A percentile compares a stretch with the other conserved stretches of the same genome.
These are phyloP conservation scores for Ophonus ardosiacus DNA, from an alignment of 2,888 invertebrate genomes.

Conservation along the genomic window DNA sequence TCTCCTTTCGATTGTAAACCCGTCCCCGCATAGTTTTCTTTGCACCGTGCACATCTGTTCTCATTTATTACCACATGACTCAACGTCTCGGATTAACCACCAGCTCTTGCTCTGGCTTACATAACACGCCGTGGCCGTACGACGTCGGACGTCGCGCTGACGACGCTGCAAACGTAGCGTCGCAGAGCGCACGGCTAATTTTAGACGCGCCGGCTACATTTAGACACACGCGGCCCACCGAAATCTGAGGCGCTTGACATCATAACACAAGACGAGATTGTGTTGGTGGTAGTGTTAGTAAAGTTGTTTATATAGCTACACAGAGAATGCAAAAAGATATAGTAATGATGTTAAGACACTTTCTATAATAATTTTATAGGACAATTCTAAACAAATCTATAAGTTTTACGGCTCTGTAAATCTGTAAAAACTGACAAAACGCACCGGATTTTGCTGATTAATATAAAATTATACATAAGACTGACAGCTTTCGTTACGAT, in stretches of 20 bases:
- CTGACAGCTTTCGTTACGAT: no score
- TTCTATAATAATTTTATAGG: no score
- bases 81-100: neutral
- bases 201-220: neutral
- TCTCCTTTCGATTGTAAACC: no score
- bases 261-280: neutral
- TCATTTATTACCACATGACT: neutral
- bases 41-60: neutral
- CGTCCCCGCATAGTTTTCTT: neutral
- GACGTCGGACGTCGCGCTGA: neutral
- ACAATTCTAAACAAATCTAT: no score
- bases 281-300: neutral
- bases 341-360: no score
- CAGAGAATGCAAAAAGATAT: no score
- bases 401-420: no score
- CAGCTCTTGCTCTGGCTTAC: neutral
- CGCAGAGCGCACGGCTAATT: neutral
- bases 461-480: no score
- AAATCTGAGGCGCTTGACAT: neutral
- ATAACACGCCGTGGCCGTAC: neutral
- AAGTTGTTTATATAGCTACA: no score
- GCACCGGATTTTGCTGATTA: no score
- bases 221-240: neutral
- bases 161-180: neutral
- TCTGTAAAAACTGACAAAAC: no score